phyloP scores from a whole-genome alignment of 2,113 vertebrate genomes.

The Myotis lucifugus region DNA sequence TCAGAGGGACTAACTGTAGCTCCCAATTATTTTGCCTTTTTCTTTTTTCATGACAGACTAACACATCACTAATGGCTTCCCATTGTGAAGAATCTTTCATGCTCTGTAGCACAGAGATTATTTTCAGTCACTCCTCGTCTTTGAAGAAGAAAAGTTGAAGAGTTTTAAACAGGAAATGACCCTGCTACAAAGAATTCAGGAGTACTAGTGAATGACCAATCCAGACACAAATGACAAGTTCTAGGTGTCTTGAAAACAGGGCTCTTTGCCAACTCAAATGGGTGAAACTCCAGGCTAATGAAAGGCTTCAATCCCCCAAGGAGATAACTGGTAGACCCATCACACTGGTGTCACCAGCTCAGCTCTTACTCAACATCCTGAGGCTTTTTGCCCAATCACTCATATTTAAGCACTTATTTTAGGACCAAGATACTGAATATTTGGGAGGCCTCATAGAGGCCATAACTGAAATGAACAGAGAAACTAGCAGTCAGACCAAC shows the following conservation, averaged over 20 bases:
- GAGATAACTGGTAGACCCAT: background rate
- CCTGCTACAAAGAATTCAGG: conserved; percentile 29
- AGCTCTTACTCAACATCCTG: background rate
- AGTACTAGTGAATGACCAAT: background rate
- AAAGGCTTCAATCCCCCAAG: background rate
- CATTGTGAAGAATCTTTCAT: background rate
- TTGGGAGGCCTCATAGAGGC: background rate
- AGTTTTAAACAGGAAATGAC: conserved; percentile 60
- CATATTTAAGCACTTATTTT: background rate
- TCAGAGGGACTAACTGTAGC: background rate
- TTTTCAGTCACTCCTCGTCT: background rate
- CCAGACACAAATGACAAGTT: background rate
- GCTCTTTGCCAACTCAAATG: background rate
- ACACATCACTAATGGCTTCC: background rate
- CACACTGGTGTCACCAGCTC: background rate
- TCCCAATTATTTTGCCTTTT: background rate
- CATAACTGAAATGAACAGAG: background rate
- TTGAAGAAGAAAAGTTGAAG: conserved; percentile 44
- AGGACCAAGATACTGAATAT: background rate
- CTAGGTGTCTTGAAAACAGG: background rate
- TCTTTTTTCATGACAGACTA: background rate
- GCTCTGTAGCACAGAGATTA: background rate
- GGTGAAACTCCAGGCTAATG: background rate
- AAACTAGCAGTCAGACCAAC: background rate
- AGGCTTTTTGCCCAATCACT: background rate